These are phyloP conservation scores for Gryon sp. DNA, from an alignment of 1,140 invertebrate species.

Conservation along the genomic window DNA sequence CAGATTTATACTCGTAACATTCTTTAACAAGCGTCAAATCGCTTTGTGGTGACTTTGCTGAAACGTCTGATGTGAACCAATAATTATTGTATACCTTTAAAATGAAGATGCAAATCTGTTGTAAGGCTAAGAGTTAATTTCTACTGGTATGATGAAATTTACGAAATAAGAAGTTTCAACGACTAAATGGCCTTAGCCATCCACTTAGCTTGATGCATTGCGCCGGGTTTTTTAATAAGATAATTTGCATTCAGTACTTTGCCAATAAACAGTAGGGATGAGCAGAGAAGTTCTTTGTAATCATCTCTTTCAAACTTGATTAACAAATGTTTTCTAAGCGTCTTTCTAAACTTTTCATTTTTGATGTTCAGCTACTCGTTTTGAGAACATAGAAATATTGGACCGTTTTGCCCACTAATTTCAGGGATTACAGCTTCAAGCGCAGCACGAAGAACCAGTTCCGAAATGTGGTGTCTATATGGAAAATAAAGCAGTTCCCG, in stretches of 20 bases:
- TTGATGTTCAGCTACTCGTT: constrained; percentile 9
- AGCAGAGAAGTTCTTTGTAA: neutral
- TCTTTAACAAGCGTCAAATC: constrained; percentile 9
- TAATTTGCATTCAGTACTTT: neutral
- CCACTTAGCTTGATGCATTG: neutral
- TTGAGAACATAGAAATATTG: constrained; percentile 16
- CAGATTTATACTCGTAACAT: constrained; percentile 1
- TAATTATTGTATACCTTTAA: constrained; percentile 13
- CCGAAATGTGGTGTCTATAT: constrained; percentile 20
- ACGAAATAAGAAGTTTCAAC: constrained; percentile 11
- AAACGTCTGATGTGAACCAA: neutral
- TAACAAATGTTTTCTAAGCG: neutral
- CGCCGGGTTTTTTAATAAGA: neutral
- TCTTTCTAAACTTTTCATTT: neutral
- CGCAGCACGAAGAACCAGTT: constrained; percentile 16
- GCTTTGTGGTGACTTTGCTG: constrained; percentile 3
- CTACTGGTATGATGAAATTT: neutral
- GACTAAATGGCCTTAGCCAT: constrained; percentile 18
- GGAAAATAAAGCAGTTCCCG: constrained; percentile 11
- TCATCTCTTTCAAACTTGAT: constrained; percentile 4
- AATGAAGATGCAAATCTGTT: constrained; percentile 19
- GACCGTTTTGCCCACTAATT: constrained; percentile 6
- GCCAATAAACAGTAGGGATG: neutral
- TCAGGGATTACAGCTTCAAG: constrained; percentile 3
- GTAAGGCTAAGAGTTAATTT: neutral